Base-by-base conservation (phyloP, 2,888 invertebrate species). In the Dicycla oo region DNA sequence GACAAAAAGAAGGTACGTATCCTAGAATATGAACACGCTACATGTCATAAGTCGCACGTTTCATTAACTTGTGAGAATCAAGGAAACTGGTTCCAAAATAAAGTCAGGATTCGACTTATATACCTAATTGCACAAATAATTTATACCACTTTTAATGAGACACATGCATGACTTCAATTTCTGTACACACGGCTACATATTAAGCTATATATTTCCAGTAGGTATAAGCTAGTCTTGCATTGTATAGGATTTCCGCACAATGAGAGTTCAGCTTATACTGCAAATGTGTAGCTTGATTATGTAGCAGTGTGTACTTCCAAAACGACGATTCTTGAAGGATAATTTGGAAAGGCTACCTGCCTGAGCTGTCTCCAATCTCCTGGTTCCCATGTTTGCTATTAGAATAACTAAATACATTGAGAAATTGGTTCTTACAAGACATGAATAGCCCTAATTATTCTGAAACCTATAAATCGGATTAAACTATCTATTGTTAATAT, bases 401-500 rank as follows among this genome's bases (percentile, higher is more conserved):
- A 30, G 13, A 64, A 69, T 64, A 40, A 23, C 56, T 38, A 49
- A 58, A 30, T 40, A 38, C 45, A 26, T 73, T 73, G 38, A 61
- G 68, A 70, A 71, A 64, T 56, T 57, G 62, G 6, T 56, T 51
- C 34, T 58, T 57, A 30, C 40, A 78, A 69, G 70, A 58, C 58
- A 58, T 51, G 38, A 51, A 73, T 67, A 69, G 66, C 47, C 49
- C 58, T 72, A 79, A 83, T 75, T 73, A 73, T 75, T 72, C 72
- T 51, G 30, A 79, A 76, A 66, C 34, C 20, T 45, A 51, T 65
- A 47, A 70, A 81, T 66, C 58, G 63, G 62, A 69, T 85, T 73
- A 74, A 69, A 71, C 60, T 47, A 56, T 72, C 69, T 69, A 83
- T 85, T 85, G 74, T 85, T 68, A 58, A 23, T 45, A 38, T 60